These are phyloP conservation scores for Mesorhabditis sp. DNA, from an alignment of 2,888 invertebrate species.

Conservation along the genomic window DNA sequence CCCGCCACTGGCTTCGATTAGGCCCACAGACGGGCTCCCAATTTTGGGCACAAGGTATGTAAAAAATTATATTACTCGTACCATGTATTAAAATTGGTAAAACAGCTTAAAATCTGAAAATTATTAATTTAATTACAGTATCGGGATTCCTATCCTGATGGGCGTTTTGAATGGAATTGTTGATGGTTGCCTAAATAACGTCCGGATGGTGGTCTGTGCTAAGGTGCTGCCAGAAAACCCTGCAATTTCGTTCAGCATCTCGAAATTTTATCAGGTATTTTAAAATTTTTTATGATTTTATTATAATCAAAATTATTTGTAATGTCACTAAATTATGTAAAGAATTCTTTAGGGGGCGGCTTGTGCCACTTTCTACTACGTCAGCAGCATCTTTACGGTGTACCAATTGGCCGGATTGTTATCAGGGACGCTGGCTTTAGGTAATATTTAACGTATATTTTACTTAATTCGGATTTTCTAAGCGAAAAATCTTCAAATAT, in stretches of 20 bases:
- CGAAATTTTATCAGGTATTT: neutral
- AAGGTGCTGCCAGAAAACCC: neutral
- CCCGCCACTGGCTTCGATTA: neutral
- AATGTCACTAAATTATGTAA: neutral
- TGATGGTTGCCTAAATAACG: slow-evolving; percentile 1
- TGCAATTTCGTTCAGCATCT: neutral
- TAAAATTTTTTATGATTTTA: too few species aligned
- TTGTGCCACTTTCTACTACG: neutral
- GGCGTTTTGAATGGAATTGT: slow-evolving; percentile 4
- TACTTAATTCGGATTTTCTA: too few species aligned
- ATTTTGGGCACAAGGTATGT: neutral
- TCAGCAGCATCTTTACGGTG: neutral
- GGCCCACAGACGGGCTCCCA: neutral
- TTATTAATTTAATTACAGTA: neutral
- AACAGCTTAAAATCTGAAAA: neutral
- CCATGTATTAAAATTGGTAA: neutral
- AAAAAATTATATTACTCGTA: neutral
- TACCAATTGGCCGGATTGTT: neutral
- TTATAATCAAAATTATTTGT: neutral
- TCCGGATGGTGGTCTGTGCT: neutral
- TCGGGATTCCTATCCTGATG: neutral
- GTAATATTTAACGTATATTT: neutral
- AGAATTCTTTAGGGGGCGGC: neutral
- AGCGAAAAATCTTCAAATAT: too few species aligned
- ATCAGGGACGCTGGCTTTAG: neutral